These are phyloP conservation scores for Philereme transversata DNA, from an alignment of 2,888 invertebrate species.

Conservation along the genomic window DNA sequence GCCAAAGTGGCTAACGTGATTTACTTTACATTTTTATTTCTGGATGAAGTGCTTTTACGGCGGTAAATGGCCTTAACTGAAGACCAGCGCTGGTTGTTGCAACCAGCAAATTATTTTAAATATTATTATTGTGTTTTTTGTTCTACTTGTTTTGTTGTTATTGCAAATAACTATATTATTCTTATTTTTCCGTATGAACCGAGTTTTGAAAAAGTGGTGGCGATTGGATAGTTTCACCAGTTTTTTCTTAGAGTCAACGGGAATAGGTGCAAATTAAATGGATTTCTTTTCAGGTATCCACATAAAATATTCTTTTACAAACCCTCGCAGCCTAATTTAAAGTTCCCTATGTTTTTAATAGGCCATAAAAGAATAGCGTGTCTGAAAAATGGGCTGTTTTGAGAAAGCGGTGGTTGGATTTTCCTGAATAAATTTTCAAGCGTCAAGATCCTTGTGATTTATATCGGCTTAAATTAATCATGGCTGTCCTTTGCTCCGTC, in stretches of 20 bases:
- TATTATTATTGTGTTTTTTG: too few relatives aligned
- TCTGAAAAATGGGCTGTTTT: slow-evolving; percentile 24
- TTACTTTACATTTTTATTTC: slow-evolving; percentile 29
- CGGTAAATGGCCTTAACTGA: too few relatives aligned
- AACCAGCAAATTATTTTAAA: too few relatives aligned
- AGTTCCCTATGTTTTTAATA: slow-evolving; percentile 19
- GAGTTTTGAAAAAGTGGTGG: too few relatives aligned
- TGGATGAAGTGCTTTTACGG: slow-evolving; percentile 10
- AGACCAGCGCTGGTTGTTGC: too few relatives aligned
- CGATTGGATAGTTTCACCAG: too few relatives aligned
- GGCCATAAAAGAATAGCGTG: slow-evolving; percentile 23
- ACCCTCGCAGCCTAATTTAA: slow-evolving; percentile 15
- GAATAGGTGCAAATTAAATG: too few relatives aligned
- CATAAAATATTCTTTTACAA: not conserved
- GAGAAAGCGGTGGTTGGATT: slow-evolving; percentile 30
- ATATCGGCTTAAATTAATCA: slow-evolving; percentile 49
- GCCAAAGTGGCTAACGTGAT: slow-evolving; percentile 32
- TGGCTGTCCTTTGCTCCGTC: slow-evolving; percentile 35
- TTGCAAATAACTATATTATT: too few relatives aligned
- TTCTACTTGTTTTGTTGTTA: too few relatives aligned
- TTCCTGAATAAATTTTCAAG: slow-evolving; percentile 42
- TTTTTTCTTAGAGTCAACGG: too few relatives aligned
- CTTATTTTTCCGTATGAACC: too few relatives aligned
- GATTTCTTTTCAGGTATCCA: too few relatives aligned
- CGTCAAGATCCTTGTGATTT: slow-evolving; percentile 45